phyloP scores from a whole-genome alignment of 2,113 vertebrate species.

The Poicephalus meyeri region DNA sequence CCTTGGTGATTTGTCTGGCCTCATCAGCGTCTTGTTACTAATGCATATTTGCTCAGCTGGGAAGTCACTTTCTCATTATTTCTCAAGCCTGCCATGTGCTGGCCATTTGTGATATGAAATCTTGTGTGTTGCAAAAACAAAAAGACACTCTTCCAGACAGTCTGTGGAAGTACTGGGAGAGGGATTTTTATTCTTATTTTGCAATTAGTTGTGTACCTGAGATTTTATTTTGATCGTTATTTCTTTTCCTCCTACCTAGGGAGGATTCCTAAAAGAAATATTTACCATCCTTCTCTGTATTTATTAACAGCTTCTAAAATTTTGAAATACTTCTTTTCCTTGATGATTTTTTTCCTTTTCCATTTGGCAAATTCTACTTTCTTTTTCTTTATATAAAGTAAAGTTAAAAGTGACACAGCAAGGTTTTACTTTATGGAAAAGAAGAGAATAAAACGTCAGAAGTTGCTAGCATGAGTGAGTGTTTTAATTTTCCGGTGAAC shows the following conservation, averaged over 20 bases:
- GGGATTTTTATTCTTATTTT: constrained; percentile 13
- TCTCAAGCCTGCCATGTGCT: constrained; percentile 55
- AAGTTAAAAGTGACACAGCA: background rate
- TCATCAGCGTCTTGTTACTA: constrained; percentile 56
- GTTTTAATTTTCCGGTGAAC: background rate
- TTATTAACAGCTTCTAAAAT: background rate
- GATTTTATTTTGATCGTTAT: background rate
- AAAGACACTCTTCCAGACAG: background rate
- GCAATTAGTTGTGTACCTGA: background rate
- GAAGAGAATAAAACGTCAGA: background rate
- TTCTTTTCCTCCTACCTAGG: background rate
- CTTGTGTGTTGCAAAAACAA: background rate
- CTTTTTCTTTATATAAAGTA: background rate
- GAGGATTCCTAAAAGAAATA: background rate
- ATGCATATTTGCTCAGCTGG: constrained; percentile 56
- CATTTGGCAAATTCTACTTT: background rate
- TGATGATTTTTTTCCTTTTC: background rate
- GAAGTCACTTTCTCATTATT: constrained; percentile 48
- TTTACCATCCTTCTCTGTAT: background rate
- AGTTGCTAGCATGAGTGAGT: background rate
- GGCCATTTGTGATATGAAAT: constrained; percentile 54
- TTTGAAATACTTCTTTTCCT: background rate
- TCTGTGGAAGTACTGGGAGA: background rate
- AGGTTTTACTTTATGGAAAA: background rate
- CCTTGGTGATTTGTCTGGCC: constrained; percentile 51